phyloP scores from a whole-genome alignment of 2,888 invertebrate genomes.

The Rhorus exstirpatorius region DNA sequence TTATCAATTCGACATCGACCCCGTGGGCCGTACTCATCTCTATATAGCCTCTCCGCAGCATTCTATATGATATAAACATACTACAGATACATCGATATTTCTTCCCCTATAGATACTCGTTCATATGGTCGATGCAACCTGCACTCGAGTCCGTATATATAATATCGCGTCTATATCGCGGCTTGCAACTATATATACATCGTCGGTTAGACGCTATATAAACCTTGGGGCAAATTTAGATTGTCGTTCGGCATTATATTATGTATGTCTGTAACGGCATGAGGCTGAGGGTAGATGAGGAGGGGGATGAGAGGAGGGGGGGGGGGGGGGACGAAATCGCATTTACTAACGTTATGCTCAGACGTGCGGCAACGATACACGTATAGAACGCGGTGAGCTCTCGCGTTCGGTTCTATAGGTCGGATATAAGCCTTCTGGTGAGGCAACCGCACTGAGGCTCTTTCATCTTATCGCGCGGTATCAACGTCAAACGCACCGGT shows the following conservation, averaged over 20 bases:
- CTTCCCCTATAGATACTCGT: conserved; percentile 2
- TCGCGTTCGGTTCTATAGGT: conserved; percentile 65
- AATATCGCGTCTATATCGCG: conserved; percentile 6
- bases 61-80: conserved; percentile 8
- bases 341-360: conserved; percentile 76
- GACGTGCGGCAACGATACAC: conserved; percentile 84
- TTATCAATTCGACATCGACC: conserved; percentile 35
- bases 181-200: conserved; percentile 27
- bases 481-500: conserved; percentile 86
- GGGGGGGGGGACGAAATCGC: conserved; percentile 48
- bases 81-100: conserved; percentile 17
- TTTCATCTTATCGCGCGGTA: conserved; percentile 86
- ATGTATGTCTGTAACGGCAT: conserved; percentile 57
- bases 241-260: conserved; percentile 42
- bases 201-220: conserved; percentile 26
- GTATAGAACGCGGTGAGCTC: conserved; percentile 58
- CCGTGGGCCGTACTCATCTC: not conserved
- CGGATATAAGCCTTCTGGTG: conserved; percentile 82
- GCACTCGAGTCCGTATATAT: conserved; percentile 23
- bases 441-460: conserved; percentile 78
- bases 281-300: not conserved
- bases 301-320: not conserved
- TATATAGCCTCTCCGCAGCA: not conserved
- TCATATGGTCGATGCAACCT: conserved; percentile 22
- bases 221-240: conserved; percentile 53